Base-by-base conservation (phyloP, 2,888 invertebrate species). In the Agrochola lota region DNA sequence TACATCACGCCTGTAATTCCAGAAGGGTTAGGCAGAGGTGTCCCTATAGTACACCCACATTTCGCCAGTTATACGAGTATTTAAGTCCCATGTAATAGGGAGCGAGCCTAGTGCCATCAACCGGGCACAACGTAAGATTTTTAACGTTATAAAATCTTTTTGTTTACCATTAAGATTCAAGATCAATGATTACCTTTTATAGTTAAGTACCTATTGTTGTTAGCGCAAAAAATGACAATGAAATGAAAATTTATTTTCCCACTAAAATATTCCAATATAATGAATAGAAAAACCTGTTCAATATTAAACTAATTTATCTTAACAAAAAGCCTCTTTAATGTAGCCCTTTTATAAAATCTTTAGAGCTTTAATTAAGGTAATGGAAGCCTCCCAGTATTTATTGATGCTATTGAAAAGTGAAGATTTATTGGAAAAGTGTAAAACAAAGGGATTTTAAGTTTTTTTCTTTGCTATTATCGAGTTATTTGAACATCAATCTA, bases 351-450 rank as follows among this genome's bases (percentile, higher is more conserved):
- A 66, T 46, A 74, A 77, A 77, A 66, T 72, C 60, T 68, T 83
- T 35, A 26, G 49, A 55, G 15, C 40, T 74, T 85, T 82, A 82
- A 84, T 84, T 81, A 84, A 77, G 66, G 57, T 77, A 77, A 63
- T 81, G 77, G 67, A 84, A 72, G 76, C 68, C 62, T 52, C 49
- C 59, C 35, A 73, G 60, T 81, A 67, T 81, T 82, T 81, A 82
- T 84, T 60, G 74, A 71, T 60, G 78, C 78, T 72, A 82, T 85
- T 82, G 78, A 74, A 85, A 85, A 77, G 81, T 74, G 69, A 26
- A 40, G 82, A 81, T 85, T 84, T 85, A 84, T 77, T 85, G 69
- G 66, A 63, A 74, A 83, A 77, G 63, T 85, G 57, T 73, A 69
- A 74, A 77, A 84, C 85, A 85, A 81, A 83, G 73, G 35, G 60